Conservation (phyloP, 2,888 invertebrate species). For the Hermaeophaga mercurialis region DNA sequence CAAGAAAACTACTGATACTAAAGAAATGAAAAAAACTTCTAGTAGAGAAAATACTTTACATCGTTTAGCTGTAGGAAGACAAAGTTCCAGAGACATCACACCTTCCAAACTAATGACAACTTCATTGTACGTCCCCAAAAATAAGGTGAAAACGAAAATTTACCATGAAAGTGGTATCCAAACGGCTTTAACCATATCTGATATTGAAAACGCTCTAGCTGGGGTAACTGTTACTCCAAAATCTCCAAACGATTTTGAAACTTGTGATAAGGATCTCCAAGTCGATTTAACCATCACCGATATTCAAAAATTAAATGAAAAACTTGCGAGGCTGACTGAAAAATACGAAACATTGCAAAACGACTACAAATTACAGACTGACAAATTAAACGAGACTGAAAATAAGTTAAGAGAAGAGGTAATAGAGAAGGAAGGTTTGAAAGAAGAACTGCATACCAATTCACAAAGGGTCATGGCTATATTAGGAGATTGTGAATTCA, state of each 20-base stretch:
- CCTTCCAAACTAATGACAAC: slow-evolving; percentile 49
- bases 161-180: slow-evolving; percentile 81
- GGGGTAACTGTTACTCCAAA: slow-evolving; percentile 59
- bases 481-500: slow-evolving; percentile 60
- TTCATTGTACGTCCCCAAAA: slow-evolving; percentile 55
- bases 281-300: slow-evolving; percentile 68
- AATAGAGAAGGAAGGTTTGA: slow-evolving; percentile 74
- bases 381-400: slow-evolving; percentile 63
- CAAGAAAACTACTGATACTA: slow-evolving; percentile 60
- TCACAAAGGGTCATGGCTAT: slow-evolving; percentile 72
- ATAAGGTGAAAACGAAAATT: slow-evolving; percentile 67
- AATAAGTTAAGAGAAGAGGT: slow-evolving; percentile 70
- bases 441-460: slow-evolving; percentile 75
- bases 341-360: slow-evolving; percentile 65
- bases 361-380: slow-evolving; percentile 55
- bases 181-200: slow-evolving; percentile 74
- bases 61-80: slow-evolving; percentile 45
- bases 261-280: slow-evolving; percentile 49
- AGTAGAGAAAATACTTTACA: slow-evolving; percentile 40
- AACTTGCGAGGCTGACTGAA: slow-evolving; percentile 64
- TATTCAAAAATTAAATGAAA: slow-evolving; percentile 65
- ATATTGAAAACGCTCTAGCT: slow-evolving; percentile 73
- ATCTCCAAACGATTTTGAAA: slow-evolving; percentile 51
- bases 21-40: slow-evolving; percentile 35
- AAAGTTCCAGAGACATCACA: slow-evolving; percentile 35